These are phyloP conservation scores for Hydropsyche betteni DNA, from an alignment of 2,888 invertebrate species.

Conservation along the genomic window DNA sequence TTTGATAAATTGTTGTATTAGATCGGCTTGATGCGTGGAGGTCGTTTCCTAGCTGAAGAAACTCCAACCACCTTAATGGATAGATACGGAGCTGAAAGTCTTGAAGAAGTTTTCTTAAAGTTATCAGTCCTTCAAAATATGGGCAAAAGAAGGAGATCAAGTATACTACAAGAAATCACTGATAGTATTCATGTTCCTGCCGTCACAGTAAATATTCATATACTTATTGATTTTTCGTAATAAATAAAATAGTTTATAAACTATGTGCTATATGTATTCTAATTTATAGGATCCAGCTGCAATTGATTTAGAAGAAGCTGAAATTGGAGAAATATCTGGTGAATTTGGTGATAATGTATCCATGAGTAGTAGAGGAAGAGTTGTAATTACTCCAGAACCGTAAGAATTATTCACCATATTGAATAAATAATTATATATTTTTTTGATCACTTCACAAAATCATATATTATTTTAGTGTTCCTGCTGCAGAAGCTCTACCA, in stretches of 20 bases:
- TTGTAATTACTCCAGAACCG: slow-evolving; percentile 69
- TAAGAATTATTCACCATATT: slow-evolving; percentile 35
- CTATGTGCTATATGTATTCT: slow-evolving; percentile 20
- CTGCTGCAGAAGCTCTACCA: slow-evolving; percentile 70
- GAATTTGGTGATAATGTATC: slow-evolving; percentile 89
- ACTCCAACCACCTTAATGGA: slow-evolving; percentile 76
- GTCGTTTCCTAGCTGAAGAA: slow-evolving; percentile 85
- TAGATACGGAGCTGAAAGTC: slow-evolving; percentile 75
- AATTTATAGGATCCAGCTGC: slow-evolving; percentile 67
- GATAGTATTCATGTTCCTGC: slow-evolving; percentile 73
- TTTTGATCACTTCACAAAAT: slow-evolving; percentile 6
- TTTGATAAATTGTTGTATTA: slow-evolving; percentile 55
- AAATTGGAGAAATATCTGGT: slow-evolving; percentile 81
- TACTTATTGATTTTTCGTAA: not conserved
- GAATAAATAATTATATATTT: not conserved
- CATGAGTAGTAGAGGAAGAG: slow-evolving; percentile 75
- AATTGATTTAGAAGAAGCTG: slow-evolving; percentile 73
- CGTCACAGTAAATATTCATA: slow-evolving; percentile 62
- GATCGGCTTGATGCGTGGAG: slow-evolving; percentile 87
- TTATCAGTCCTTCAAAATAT: slow-evolving; percentile 82
- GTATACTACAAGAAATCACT: slow-evolving; percentile 79
- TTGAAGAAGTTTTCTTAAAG: slow-evolving; percentile 85
- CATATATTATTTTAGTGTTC: slow-evolving; percentile 46
- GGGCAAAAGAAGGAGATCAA: slow-evolving; percentile 81
- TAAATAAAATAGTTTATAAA: not conserved